Conservation (phyloP, 2,797 vertebrate species). For the Sarcophilus harrisii region DNA sequence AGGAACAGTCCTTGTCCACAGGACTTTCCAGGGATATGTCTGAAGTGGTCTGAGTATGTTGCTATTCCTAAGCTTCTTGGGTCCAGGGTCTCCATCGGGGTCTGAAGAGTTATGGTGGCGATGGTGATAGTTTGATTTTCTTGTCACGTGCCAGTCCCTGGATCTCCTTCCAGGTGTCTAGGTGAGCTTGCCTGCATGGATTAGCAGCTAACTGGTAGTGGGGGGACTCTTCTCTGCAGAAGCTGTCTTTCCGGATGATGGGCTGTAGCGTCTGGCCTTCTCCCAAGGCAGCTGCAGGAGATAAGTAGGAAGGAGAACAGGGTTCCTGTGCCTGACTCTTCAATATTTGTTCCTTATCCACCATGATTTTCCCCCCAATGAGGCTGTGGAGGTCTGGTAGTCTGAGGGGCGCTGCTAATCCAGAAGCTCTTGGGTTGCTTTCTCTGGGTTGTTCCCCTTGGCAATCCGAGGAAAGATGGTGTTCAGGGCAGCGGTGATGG, state of each 20-base stretch:
- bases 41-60: not conserved
- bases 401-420: not conserved
- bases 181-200: not conserved
- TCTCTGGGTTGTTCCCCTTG: not conserved
- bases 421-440: not conserved
- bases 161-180: not conserved
- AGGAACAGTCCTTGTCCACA: not conserved
- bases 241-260: not conserved
- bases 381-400: not conserved
- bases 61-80: not conserved
- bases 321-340: too few species aligned
- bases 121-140: not conserved
- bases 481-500: too few species aligned
- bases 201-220: not conserved
- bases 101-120: not conserved
- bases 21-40: not conserved
- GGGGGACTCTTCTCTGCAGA: too few species aligned
- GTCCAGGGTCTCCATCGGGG: not conserved
- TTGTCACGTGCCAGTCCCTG: not conserved
- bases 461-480: not conserved
- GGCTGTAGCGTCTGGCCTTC: not conserved
- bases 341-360: not conserved
- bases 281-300: too few species aligned
- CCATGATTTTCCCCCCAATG: not conserved
- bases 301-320: not conserved